phyloP scores from a whole-genome alignment of 2,888 invertebrate species.

The Aproaerema taeniolella region DNA sequence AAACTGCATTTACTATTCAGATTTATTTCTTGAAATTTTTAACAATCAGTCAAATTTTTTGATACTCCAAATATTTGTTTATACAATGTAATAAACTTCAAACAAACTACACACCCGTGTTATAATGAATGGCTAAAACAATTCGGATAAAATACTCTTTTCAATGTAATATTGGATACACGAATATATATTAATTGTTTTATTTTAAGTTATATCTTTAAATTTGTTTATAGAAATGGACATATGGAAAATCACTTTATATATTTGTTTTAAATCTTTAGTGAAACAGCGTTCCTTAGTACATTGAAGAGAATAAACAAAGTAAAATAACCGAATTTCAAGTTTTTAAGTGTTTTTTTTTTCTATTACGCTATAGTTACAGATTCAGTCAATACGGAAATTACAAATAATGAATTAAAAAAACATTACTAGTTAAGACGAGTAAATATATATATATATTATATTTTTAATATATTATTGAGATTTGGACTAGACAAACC shows the following conservation, averaged over 20 bases:
- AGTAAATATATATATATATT: slow-evolving; percentile 70
- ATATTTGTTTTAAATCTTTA: too few relatives aligned
- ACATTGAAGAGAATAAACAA: slow-evolving; percentile 42
- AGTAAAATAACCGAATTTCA: slow-evolving; percentile 5
- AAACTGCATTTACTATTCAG: too few relatives aligned
- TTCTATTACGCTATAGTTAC: slow-evolving; percentile 52
- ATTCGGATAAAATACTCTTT: slow-evolving; percentile 44
- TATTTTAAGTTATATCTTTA: slow-evolving; percentile 26
- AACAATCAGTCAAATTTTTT: too few relatives aligned
- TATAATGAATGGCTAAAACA: too few relatives aligned
- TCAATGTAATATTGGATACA: slow-evolving; percentile 45
- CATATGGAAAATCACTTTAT: too few relatives aligned
- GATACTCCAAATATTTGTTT: too few relatives aligned
- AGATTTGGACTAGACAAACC: slow-evolving; percentile 76
- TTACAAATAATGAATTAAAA: slow-evolving; percentile 50
- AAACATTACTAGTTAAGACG: slow-evolving; percentile 45
- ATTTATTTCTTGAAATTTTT: too few relatives aligned
- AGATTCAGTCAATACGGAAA: slow-evolving; percentile 68
- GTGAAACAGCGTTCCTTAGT: slow-evolving; percentile 30
- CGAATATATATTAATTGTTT: slow-evolving; percentile 16
- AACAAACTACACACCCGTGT: too few relatives aligned
- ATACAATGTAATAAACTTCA: too few relatives aligned
- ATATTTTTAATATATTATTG: slow-evolving; percentile 63
- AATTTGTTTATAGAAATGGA: slow-evolving; percentile 37
- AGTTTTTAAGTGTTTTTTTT: slow-evolving; percentile 20